Conservation (phyloP, 2,888 invertebrate genomes). For the Synergus umbraculus region DNA sequence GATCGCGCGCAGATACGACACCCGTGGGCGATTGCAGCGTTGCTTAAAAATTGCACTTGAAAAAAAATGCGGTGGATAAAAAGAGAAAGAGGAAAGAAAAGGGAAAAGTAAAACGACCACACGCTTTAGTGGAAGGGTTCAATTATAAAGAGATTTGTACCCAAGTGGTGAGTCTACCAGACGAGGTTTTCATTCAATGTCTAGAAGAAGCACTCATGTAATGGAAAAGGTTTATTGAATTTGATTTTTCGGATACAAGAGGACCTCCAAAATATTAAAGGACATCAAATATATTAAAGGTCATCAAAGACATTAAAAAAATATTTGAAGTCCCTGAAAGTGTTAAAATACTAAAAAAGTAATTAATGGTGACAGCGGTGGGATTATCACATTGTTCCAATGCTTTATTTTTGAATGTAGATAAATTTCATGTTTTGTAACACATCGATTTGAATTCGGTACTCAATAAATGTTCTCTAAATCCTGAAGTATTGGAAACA, state of each 20-base stretch:
- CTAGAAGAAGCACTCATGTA: background rate
- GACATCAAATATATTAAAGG: background rate
- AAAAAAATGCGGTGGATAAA: background rate
- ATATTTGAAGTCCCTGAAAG: background rate
- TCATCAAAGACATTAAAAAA: background rate
- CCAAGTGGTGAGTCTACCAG: background rate
- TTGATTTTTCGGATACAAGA: background rate
- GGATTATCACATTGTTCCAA: background rate
- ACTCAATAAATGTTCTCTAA: background rate
- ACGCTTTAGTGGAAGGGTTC: background rate
- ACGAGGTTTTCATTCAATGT: conserved; percentile 10
- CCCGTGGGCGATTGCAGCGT: conserved; percentile 23
- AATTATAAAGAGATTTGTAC: conserved; percentile 34
- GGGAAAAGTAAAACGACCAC: background rate
- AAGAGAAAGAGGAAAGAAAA: conserved; percentile 1
- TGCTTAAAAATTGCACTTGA: conserved; percentile 32
- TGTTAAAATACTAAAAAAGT: background rate
- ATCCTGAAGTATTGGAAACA: background rate
- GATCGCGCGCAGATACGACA: conserved; percentile 35
- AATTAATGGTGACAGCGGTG: background rate
- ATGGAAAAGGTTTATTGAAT: background rate
- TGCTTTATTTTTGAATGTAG: background rate
- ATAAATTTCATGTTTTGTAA: too few species aligned
- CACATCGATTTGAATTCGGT: background rate
- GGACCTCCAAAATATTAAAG: background rate